phyloP scores from a whole-genome alignment of 2,113 vertebrate genomes.

The Charadrius vociferus region DNA sequence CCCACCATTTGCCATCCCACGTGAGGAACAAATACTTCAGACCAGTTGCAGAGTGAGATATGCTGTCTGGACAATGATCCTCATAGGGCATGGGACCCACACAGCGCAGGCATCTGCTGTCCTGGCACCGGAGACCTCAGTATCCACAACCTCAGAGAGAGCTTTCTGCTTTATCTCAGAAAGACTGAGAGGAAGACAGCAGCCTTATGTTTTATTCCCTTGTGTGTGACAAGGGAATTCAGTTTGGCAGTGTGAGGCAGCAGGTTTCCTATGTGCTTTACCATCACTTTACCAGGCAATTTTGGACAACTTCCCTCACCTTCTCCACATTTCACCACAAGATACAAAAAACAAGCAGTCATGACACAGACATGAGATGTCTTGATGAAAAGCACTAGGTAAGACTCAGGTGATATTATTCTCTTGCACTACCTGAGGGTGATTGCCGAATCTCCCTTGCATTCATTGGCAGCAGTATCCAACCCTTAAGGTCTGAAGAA shows the following conservation, averaged over 20 bases:
- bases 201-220: constrained; percentile 18
- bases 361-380: background rate
- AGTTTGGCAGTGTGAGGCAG: constrained; percentile 6
- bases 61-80: constrained; percentile 48
- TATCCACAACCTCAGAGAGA: background rate
- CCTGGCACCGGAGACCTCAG: constrained; percentile 15
- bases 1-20: constrained; percentile 3
- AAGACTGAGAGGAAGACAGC: constrained; percentile 21
- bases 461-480: background rate
- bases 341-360: background rate
- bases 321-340: background rate
- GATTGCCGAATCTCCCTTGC: background rate
- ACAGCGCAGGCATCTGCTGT: constrained; percentile 33
- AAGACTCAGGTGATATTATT: background rate
- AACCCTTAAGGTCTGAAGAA: background rate
- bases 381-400: background rate
- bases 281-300: background rate
- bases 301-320: background rate
- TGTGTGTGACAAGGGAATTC: background rate
- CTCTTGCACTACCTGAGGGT: background rate
- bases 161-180: constrained; percentile 22
- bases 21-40: constrained; percentile 11
- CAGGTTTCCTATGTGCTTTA: background rate
- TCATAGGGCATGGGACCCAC: constrained; percentile 1
- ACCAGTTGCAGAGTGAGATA: constrained; percentile 20